Evolutionary conservation across 2,888 invertebrate species (phyloP).

Genomic region (Xanthorhoe designata): DNA sequence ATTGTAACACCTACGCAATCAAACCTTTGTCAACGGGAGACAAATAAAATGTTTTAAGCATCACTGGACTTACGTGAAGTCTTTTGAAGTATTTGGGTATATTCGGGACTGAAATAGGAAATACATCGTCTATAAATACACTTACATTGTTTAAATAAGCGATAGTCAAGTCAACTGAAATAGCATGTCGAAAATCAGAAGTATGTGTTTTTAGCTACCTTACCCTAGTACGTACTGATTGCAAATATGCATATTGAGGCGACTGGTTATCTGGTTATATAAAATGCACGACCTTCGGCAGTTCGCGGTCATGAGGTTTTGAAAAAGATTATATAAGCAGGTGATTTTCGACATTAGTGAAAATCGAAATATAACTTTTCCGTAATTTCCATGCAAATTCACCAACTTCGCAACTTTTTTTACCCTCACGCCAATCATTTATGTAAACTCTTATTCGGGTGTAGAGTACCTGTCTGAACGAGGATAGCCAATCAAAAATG

Average conservation of each 20-base stretch:
- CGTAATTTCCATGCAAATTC: neutral
- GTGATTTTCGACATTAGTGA: neutral
- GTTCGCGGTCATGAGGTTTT: neutral
- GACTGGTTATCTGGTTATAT: neutral
- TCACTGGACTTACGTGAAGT: neutral
- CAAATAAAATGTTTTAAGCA: neutral
- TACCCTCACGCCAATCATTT: neutral
- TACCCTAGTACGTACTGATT: neutral
- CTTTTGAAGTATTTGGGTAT: neutral
- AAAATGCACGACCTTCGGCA: neutral
- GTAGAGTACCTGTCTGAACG: neutral
- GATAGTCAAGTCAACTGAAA: neutral
- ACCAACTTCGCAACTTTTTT: neutral
- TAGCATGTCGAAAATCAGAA: neutral
- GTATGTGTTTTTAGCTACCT: neutral
- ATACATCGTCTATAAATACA: too few relatives aligned
- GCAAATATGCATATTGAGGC: neutral
- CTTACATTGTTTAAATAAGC: too few relatives aligned
- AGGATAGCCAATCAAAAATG: too few relatives aligned
- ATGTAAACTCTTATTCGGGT: neutral
- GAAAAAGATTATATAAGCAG: neutral
- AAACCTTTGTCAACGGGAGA: neutral
- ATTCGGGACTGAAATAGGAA: too few relatives aligned
- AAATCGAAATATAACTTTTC: neutral
- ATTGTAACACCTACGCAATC: conserved; percentile 6